Percentiles rank a stretch among this genome's conserved stretches.
Evolutionary conservation across 2,797 vertebrate genomes (phyloP).

Genomic region (Pygocentrus nattereri): DNA sequence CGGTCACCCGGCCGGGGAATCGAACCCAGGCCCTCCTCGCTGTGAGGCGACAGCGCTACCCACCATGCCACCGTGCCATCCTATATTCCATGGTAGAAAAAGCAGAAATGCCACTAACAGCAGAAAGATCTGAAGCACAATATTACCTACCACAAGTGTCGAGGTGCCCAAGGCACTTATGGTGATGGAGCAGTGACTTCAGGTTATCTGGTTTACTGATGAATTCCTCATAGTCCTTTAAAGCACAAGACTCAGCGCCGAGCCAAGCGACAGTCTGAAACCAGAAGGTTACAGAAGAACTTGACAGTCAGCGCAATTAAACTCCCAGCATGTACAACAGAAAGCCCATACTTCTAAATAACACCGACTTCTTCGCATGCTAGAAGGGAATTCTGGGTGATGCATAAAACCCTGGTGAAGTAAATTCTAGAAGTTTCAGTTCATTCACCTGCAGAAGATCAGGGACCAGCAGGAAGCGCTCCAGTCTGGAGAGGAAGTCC

Average conservation of each 20-base stretch:
- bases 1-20: no score
- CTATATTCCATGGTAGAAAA: no score
- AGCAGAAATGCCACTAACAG: not conserved
- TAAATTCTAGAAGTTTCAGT: not conserved
- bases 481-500: conserved; percentile 84
- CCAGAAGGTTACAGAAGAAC: conserved; percentile 22
- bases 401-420: not conserved
- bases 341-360: conserved; percentile 64
- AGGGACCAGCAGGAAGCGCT: conserved; percentile 80
- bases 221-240: conserved; percentile 74
- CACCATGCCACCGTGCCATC: no score
- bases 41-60: no score
- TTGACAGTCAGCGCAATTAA: not conserved
- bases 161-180: conserved; percentile 73
- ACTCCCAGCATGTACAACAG: not conserved
- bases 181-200: conserved; percentile 73
- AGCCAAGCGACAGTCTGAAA: conserved; percentile 77
- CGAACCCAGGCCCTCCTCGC: no score
- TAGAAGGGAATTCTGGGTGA: not conserved
- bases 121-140: not conserved
- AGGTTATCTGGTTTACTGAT: conserved; percentile 73
- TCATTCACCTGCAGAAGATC: conserved; percentile 76
- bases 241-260: conserved; percentile 63
- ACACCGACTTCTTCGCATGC: not conserved
- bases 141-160: conserved; percentile 64